A percentile compares a stretch with the other conserved stretches of the same genome.
These are phyloP conservation scores for Tinea semifulvella DNA, from an alignment of 2,888 invertebrate species.

Conservation along the genomic window DNA sequence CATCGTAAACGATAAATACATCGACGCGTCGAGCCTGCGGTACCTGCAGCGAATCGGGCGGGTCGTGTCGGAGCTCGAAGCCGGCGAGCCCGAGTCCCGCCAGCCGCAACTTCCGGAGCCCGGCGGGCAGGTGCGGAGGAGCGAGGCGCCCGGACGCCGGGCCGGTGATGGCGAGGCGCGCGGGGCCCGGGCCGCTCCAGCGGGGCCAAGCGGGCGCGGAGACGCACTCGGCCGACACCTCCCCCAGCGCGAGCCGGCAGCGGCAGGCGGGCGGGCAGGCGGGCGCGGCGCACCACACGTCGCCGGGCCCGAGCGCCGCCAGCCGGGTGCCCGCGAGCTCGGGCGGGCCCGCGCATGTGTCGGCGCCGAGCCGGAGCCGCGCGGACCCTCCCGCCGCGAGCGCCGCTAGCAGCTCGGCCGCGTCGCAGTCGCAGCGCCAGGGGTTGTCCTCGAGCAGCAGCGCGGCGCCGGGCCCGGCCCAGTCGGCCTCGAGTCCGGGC, in stretches of 20 bases:
- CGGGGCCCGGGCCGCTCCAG: not conserved
- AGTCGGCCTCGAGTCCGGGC: constrained; percentile 16
- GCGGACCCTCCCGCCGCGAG: constrained; percentile 13
- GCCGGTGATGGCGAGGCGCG: not conserved
- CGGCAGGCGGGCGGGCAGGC: constrained; percentile 8
- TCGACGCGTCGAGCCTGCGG: not conserved
- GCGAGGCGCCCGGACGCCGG: constrained; percentile 18
- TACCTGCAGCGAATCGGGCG: not conserved
- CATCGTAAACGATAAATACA: not conserved
- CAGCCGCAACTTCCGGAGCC: constrained; percentile 20
- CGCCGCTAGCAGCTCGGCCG: constrained; percentile 23
- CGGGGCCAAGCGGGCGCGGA: not conserved
- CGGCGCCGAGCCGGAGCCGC: constrained; percentile 17
- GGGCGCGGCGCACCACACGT: not conserved
- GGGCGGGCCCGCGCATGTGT: constrained; percentile 16
- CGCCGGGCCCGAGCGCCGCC: not conserved
- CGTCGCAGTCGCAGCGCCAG: constrained; percentile 25
- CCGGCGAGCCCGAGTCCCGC: constrained; percentile 20
- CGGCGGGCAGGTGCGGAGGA: constrained; percentile 9
- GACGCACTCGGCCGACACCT: not conserved
- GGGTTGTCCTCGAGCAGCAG: constrained; percentile 16
- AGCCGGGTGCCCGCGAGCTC: constrained; percentile 8
- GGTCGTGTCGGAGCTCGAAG: constrained; percentile 19
- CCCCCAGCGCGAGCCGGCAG: constrained; percentile 1
- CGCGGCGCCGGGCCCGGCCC: constrained; percentile 16